Evolutionary conservation across 1,140 invertebrate genomes (phyloP), one percentile per base, ranked within the genome.

Genomic region (Mya arenaria): DNA sequence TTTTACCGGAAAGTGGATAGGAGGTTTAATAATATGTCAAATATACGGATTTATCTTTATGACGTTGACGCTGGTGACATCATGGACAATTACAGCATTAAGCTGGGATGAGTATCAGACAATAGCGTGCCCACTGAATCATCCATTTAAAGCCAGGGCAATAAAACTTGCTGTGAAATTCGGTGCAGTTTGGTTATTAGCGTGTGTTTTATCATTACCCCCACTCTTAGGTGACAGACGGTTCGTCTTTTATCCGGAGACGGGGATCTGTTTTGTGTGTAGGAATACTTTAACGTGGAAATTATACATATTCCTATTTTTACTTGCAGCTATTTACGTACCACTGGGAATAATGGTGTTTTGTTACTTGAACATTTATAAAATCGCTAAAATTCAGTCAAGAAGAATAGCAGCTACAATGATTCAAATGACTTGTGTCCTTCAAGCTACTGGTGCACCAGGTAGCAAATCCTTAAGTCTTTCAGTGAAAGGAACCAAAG

Each of bases 101-200:
- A 90, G 89, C 68, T 91, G 89, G 90, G 90, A 91, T 72, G 90
- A 91, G 71, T 90, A 91, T 81, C 88, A 89, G 56, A 90, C 90
- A 10, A 91, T 91, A 56, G 88, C 89, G 0, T 86, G 86, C 10
- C 90, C 90, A 6, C 79, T 91, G 17, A 89, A 90, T 77, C 90
- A 91, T 78, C 87, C 89, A 23, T 83, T 89, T 28, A 87, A 87
- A 17, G 89, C 90, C 36, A 88, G 87, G 0, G 52, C 84, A 36
- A 36, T 82, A 25, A 89, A 87, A 81, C 90, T 91, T 88, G 73
- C 84, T 15, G 82, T 68, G n/a, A 86, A 87, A 73, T 89, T 91
- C 74, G 37, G 74, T 15, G 62, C 84, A 1, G 87, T 90, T 36
- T 91, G 90, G 90, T 39, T 85, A 10, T 13, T 81, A 25, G 85